Evolutionary conservation across 2,113 vertebrate genomes (phyloP).

Genomic region (Neolamprologus sp.): DNA sequence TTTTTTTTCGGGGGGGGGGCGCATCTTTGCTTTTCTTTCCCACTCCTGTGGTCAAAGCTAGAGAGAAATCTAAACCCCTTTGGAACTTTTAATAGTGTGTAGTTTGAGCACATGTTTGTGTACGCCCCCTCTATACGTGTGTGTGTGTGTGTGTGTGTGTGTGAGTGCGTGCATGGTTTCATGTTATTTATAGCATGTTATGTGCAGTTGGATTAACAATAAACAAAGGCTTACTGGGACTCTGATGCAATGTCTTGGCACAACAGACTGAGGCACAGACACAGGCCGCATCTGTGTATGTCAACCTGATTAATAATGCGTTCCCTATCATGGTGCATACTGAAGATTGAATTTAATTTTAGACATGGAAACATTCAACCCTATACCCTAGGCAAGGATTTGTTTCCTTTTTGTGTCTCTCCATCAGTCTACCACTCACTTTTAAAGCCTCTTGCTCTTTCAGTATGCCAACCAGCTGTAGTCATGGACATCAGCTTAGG

Average conservation of each 20-base stretch:
- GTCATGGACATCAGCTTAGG: not conserved
- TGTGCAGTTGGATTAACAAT: not conserved
- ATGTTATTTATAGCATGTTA: not conserved
- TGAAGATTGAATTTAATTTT: not conserved
- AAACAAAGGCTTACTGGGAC: not conserved
- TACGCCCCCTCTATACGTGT: not conserved
- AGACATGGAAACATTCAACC: not conserved
- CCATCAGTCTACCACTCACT: not conserved
- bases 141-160: not conserved
- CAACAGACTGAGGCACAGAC: not conserved
- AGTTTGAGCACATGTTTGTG: not conserved
- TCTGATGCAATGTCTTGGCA: not conserved
- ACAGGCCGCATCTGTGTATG: not conserved
- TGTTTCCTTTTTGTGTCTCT: not conserved
- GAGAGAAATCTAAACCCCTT: not conserved
- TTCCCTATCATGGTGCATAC: not conserved
- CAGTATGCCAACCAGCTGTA: not conserved
- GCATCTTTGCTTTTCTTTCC: not conserved
- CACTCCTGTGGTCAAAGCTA: not conserved
- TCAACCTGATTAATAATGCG: not conserved
- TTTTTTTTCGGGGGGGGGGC: rapidly evolving
- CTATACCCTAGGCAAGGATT: not conserved
- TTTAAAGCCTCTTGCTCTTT: not conserved
- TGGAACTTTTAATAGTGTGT: not conserved
- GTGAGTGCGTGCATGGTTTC: not conserved